phyloP scores from a whole-genome alignment of 2,113 vertebrate species.

The Monarcha castaneiventris region DNA sequence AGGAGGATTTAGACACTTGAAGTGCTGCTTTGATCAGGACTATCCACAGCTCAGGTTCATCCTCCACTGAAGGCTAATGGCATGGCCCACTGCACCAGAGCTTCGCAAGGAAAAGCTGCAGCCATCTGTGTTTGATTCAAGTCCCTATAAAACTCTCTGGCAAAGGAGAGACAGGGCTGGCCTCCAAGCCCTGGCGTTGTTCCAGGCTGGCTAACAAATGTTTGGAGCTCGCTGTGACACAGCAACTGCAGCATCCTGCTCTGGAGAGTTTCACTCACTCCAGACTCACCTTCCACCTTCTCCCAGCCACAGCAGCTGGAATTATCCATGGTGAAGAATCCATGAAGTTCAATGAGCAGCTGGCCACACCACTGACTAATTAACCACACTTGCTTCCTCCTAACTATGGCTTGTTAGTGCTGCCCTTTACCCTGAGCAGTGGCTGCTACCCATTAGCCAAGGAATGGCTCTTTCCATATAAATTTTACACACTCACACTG shows the following conservation, averaged over 20 bases:
- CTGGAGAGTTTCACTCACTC: background rate
- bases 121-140: background rate
- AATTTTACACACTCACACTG: background rate
- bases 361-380: background rate
- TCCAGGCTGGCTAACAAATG: conserved; percentile 17
- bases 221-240: rapidly evolving
- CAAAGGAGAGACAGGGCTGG: background rate
- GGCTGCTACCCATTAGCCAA: background rate
- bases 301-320: background rate
- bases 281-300: background rate
- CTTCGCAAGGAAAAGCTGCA: background rate
- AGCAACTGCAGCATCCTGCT: background rate
- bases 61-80: background rate
- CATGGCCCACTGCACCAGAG: background rate
- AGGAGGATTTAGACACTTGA: background rate
- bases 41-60: background rate
- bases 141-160: background rate
- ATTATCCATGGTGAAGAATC: background rate
- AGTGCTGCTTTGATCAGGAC: background rate
- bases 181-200: background rate
- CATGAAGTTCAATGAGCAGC: background rate
- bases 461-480: background rate
- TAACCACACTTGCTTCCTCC: background rate
- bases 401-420: background rate
- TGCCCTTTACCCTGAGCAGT: background rate